These are phyloP conservation scores for Cnemophilus loriae DNA, from an alignment of 2,113 vertebrate species.

Conservation along the genomic window DNA sequence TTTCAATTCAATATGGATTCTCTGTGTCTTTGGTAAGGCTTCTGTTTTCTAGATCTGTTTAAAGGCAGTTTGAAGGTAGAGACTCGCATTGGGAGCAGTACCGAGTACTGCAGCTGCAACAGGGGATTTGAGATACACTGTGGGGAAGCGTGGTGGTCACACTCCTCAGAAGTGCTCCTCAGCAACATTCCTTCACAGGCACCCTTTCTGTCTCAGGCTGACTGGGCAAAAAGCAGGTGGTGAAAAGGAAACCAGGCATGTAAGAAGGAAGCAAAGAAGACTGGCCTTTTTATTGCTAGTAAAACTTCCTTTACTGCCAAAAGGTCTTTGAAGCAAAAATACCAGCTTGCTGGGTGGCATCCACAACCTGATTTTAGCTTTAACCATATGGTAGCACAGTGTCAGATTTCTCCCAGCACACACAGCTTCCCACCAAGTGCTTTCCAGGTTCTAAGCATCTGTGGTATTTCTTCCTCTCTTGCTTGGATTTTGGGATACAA, in stretches of 20 bases:
- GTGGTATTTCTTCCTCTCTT: background rate
- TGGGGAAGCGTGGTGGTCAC: background rate
- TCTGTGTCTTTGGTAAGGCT: background rate
- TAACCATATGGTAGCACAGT: slow-evolving; percentile 31
- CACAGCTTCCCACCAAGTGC: background rate
- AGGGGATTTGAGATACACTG: accelerated
- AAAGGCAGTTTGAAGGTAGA: background rate
- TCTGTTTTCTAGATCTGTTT: background rate
- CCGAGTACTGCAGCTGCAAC: background rate
- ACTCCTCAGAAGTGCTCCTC: background rate
- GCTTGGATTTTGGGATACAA: background rate
- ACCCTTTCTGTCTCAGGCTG: background rate
- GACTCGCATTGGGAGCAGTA: accelerated
- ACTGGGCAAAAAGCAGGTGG: background rate
- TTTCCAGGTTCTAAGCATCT: background rate
- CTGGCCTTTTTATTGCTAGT: slow-evolving; percentile 28
- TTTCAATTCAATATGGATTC: background rate
- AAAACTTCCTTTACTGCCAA: slow-evolving; percentile 27
- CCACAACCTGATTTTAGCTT: slow-evolving; percentile 48
- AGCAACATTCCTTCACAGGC: background rate
- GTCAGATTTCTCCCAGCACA: background rate
- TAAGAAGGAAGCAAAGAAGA: background rate
- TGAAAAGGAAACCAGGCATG: background rate
- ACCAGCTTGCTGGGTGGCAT: slow-evolving; percentile 50
- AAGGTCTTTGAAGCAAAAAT: slow-evolving; percentile 54